Evolutionary conservation across 2,797 vertebrate genomes (phyloP).

Genomic region (Tokudaia muenninki): DNA sequence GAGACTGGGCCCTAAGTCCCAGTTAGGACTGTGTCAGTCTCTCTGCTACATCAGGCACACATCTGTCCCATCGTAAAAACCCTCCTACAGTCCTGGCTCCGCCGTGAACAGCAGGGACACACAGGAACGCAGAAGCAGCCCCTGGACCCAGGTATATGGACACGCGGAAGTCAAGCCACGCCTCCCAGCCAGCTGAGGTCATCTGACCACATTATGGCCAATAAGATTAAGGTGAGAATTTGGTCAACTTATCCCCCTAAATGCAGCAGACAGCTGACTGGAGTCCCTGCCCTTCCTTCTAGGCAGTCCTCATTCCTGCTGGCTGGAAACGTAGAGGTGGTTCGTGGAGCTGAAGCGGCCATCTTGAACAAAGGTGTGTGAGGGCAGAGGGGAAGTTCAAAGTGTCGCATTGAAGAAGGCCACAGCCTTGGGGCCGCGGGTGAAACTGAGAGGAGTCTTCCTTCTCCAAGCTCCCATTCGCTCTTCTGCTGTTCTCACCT

Average conservation of each 20-base stretch:
- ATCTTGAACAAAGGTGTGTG: not conserved
- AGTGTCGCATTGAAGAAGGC: rapidly evolving
- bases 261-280: not conserved
- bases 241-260: not conserved
- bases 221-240: not conserved
- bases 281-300: not conserved
- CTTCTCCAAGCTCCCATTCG: not conserved
- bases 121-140: not conserved
- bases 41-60: no score
- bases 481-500: not conserved
- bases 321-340: not conserved
- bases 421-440: not conserved
- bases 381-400: not conserved
- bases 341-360: not conserved
- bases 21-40: not conserved
- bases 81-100: not conserved
- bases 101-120: not conserved
- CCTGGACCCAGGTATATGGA: rapidly evolving
- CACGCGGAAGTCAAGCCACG: not conserved
- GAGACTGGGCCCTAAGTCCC: no score
- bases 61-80: not conserved
- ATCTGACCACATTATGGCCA: not conserved
- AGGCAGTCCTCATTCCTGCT: not conserved
- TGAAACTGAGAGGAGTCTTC: not conserved
- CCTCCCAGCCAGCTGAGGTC: not conserved